Evolutionary conservation across 2,888 invertebrate genomes (phyloP), one percentile per base, ranked within the genome.

Genomic region (Cyclophora albipunctata): DNA sequence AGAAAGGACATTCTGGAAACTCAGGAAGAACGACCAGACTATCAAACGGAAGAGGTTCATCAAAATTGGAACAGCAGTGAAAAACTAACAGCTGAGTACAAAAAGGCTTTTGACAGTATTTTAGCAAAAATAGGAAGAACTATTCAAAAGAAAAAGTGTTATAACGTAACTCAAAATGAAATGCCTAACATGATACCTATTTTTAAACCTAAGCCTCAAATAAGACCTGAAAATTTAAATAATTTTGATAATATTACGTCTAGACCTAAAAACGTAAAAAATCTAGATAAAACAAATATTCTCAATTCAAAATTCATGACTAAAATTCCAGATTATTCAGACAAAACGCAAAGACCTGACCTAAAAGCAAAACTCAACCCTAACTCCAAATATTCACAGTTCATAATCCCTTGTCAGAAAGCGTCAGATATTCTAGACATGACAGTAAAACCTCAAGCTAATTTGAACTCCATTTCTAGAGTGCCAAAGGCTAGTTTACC

Each of bases 381-480:
- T 49, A 57, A 34, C 3, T 6, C 56, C 2, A 60, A 48, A 3
- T 3, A 5, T 0, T 5, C 57, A 61, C 60, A 50, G 33, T 74
- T 76, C 50, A 64, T 62, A 50, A 71, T 77, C 42, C 76, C 76
- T n/a, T 77, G 71, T 50, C 70, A 70, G 47, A 60, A 51, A 63
- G 75, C 75, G 33, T 60, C 67, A 3, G 76, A 77, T 49, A 63
- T 77, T 20, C 58, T 77, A 41, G 67, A 69, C 45, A 73, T 73
- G 48, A 59, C 66, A 3, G 44, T 62, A 7, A 53, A 60, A 20
- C 43, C 53, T 5, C 50, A 57, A 42, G 47, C 45, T 3, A 62
- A 60, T 52, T 46, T 62, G 6, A 63, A 61, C 33, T 48, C 60
- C 54, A 47, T 56, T 3, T n/a, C 50, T 3, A 55, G 58, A 47